A percentile compares a stretch with the other conserved stretches of the same genome.
phyloP scores from a whole-genome alignment of 2,888 invertebrate species.

The Drosophila birchii region DNA sequence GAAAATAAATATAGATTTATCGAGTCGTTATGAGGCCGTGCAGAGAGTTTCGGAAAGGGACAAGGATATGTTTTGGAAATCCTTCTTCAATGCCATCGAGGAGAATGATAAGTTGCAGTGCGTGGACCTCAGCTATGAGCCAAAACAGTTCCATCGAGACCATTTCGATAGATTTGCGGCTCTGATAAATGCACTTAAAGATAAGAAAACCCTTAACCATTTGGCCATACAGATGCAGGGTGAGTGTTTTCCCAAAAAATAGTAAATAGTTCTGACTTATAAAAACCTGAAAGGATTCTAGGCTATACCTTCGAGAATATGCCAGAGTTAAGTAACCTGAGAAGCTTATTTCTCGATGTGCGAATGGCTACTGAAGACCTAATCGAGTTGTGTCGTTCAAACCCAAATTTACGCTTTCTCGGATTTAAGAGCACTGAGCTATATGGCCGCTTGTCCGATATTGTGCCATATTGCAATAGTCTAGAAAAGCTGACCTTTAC shows the following conservation, averaged over 20 bases:
- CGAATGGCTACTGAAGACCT: not conserved
- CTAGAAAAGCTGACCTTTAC: not conserved
- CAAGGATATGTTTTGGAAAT: conserved; percentile 2
- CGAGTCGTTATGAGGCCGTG: not conserved
- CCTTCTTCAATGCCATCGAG: not conserved
- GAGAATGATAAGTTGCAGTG: not conserved
- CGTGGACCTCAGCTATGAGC: not conserved
- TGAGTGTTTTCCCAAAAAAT: not conserved
- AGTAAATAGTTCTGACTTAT: not conserved
- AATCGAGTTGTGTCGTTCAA: not conserved
- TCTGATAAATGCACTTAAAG: not conserved
- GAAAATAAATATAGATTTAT: not conserved
- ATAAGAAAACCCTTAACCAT: not conserved
- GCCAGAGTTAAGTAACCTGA: not conserved
- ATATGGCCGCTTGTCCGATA: not conserved
- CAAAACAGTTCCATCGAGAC: not conserved
- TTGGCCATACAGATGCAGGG: not conserved
- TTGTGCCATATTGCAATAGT: not conserved
- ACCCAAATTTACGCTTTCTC: not conserved
- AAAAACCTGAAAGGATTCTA: not conserved
- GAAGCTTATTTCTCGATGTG: not conserved
- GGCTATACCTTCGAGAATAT: not conserved
- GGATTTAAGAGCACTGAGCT: not conserved
- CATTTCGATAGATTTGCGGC: not conserved
- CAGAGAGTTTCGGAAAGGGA: not conserved